phyloP scores from a whole-genome alignment of 1,140 invertebrate genomes.

The Pinna nobilis region DNA sequence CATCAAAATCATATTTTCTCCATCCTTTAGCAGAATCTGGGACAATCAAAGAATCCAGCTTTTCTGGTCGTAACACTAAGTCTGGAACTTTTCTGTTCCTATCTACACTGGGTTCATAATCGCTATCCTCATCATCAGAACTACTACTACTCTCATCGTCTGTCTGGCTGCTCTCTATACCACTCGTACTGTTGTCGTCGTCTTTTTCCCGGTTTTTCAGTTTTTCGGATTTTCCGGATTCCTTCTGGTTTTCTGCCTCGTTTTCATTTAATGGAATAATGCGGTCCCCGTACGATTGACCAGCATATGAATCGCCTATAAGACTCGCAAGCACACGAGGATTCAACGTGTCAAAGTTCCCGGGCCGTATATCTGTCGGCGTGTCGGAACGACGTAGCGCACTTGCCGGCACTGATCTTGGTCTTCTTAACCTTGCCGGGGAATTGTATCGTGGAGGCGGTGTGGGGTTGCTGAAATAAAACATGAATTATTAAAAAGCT shows the following conservation, averaged over 20 bases:
- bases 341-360: constrained; percentile 57
- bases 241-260: constrained; percentile 25
- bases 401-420: constrained; percentile 34
- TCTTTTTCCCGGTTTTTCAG: constrained; percentile 14
- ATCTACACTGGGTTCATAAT: constrained; percentile 58
- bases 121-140: constrained; percentile 50
- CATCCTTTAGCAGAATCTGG: constrained; percentile 60
- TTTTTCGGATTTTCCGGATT: constrained; percentile 27
- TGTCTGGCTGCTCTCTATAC: constrained; percentile 60
- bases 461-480: constrained; percentile 26
- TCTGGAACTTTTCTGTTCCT: constrained; percentile 50
- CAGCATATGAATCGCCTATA: constrained; percentile 28
- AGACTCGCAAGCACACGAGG: constrained; percentile 50
- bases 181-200: constrained; percentile 60
- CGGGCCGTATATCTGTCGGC: constrained; percentile 46
- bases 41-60: constrained; percentile 59
- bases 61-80: constrained; percentile 62
- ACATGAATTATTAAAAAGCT: neutral
- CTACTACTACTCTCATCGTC: constrained; percentile 51
- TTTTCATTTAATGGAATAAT: constrained; percentile 26
- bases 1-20: constrained; percentile 65
- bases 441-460: neutral
- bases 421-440: constrained; percentile 14
- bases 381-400: constrained; percentile 41
- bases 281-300: constrained; percentile 42